These are phyloP conservation scores for Plemyria rubiginata DNA, from an alignment of 2,888 invertebrate species.

Conservation along the genomic window DNA sequence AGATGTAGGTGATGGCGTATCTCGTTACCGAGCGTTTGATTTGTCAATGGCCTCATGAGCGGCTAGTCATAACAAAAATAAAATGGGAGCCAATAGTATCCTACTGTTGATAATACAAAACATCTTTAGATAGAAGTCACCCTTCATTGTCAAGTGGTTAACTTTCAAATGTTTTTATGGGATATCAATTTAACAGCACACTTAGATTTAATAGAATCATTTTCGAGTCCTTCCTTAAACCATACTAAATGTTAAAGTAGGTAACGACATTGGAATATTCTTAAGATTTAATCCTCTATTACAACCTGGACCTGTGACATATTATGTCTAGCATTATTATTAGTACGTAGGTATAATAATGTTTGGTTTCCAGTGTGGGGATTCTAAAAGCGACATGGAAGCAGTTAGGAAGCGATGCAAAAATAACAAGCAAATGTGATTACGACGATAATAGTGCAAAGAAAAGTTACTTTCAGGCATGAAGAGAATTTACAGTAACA, in stretches of 20 bases:
- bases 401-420: slow-evolving; percentile 73
- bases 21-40: not conserved
- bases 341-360: slow-evolving; percentile 64
- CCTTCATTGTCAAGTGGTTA: slow-evolving; percentile 57
- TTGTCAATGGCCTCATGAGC: not conserved
- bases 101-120: slow-evolving; percentile 23
- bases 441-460: slow-evolving; percentile 53
- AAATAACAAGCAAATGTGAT: slow-evolving; percentile 60
- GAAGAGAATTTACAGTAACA: slow-evolving; percentile 27
- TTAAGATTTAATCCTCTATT: slow-evolving; percentile 71
- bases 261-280: slow-evolving; percentile 75
- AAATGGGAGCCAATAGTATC: not conserved
- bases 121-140: slow-evolving; percentile 62
- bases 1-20: slow-evolving; percentile 45
- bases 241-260: slow-evolving; percentile 76
- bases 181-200: slow-evolving; percentile 74
- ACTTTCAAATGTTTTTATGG: slow-evolving; percentile 61
- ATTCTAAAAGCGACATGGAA: slow-evolving; percentile 71
- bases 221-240: slow-evolving; percentile 67
- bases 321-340: slow-evolving; percentile 64
- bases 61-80: not conserved
- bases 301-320: slow-evolving; percentile 82
- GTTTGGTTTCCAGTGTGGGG: slow-evolving; percentile 63
- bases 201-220: slow-evolving; percentile 72
- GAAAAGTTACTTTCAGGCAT: slow-evolving; percentile 44